phyloP scores from a whole-genome alignment of 2,797 vertebrate genomes.

The Galagoides demidoff region DNA sequence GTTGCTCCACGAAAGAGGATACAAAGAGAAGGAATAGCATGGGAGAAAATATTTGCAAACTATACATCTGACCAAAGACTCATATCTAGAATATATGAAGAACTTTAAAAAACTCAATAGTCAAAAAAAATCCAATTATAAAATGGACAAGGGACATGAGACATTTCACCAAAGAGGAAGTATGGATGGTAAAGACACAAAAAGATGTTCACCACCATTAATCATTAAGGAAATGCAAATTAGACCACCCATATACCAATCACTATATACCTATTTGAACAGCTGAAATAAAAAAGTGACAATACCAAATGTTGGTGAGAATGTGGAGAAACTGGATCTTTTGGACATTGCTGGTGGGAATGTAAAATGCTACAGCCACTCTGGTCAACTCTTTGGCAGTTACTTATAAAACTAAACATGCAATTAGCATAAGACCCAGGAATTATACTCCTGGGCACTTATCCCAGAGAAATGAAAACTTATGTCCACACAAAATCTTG shows the following conservation, averaged over 20 bases:
- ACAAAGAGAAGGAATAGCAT: constrained; percentile 13
- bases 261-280: not conserved
- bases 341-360: constrained; percentile 36
- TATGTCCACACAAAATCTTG: constrained; percentile 30
- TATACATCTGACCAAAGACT: not conserved
- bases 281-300: constrained; percentile 45
- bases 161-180: constrained; percentile 47
- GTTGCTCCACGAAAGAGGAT: constrained; percentile 6
- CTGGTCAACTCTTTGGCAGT: constrained; percentile 59
- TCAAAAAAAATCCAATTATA: not conserved
- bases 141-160: constrained; percentile 37
- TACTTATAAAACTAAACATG: constrained; percentile 70
- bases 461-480: constrained; percentile 68
- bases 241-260: not conserved
- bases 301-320: constrained; percentile 50
- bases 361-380: constrained; percentile 50
- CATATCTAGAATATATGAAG: not conserved
- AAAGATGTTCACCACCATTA: constrained; percentile 1
- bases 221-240: constrained; percentile 19
- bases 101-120: constrained; percentile 22
- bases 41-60: constrained; percentile 14
- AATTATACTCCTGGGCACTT: constrained; percentile 61
- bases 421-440: constrained; percentile 66
- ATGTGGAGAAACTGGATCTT: constrained; percentile 41
- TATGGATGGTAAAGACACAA: not conserved